Evolutionary conservation across 2,888 invertebrate species (phyloP).

Genomic region (Entomobrya multifasciata): DNA sequence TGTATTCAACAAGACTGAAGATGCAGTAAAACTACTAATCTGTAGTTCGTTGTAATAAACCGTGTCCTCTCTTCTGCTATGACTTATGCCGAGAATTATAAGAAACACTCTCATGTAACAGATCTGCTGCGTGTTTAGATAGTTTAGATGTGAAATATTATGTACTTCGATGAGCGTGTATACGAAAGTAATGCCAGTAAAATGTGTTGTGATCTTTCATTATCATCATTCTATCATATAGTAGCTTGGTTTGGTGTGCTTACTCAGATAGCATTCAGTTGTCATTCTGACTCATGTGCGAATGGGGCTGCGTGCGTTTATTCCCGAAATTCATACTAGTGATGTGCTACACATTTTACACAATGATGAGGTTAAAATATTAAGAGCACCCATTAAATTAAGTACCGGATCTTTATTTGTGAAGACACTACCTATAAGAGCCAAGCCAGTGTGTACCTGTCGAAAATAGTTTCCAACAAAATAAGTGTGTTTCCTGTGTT

Average conservation of each 20-base stretch:
- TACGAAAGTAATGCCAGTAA: background rate
- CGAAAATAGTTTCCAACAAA: background rate
- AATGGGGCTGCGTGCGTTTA: conserved; percentile 37
- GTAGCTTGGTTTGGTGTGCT: conserved; percentile 41
- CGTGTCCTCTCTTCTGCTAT: no score
- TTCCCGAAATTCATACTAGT: background rate
- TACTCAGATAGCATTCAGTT: conserved; percentile 41
- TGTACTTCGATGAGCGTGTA: no score
- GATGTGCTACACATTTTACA: background rate
- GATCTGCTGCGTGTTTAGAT: no score
- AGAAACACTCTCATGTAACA: no score
- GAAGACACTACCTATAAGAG: background rate
- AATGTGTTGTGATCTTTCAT: background rate
- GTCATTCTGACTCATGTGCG: conserved; percentile 65
- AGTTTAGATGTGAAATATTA: no score
- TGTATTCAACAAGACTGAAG: no score
- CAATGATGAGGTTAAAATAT: background rate
- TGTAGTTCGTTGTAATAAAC: no score
- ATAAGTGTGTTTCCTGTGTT: no score
- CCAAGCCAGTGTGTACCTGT: background rate
- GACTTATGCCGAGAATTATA: no score
- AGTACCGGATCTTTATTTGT: no score
- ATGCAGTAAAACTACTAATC: no score
- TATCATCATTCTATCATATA: conserved; percentile 23
- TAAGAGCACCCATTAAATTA: background rate